Conservation (phyloP, 1,140 invertebrate species). For the Neotoxoptera formosana region DNA sequence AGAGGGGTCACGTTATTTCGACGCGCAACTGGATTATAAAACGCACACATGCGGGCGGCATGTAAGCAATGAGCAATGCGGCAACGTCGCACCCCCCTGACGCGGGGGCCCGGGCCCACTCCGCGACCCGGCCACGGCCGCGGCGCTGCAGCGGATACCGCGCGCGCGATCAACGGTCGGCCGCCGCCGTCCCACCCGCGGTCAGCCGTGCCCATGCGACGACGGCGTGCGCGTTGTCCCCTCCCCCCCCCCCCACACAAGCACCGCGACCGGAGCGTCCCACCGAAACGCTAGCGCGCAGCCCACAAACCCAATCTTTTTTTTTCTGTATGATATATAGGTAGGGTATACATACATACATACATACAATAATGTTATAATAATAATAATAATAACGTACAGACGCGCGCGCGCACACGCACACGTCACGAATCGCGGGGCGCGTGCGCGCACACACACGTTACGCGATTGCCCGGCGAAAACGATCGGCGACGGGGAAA, state of each 20-base stretch:
- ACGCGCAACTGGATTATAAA: slow-evolving; percentile 25
- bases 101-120: neutral
- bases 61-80: slow-evolving; percentile 47
- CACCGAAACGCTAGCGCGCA: neutral
- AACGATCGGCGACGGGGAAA: neutral
- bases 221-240: neutral
- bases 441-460: neutral
- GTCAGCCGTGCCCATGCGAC: neutral
- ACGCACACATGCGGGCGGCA: neutral
- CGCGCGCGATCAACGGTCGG: neutral
- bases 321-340: neutral
- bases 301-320: slow-evolving; percentile 34
- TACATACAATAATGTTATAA: neutral
- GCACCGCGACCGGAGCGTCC: neutral
- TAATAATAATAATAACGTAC: neutral
- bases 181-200: neutral
- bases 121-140: neutral
- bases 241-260: too few relatives aligned
- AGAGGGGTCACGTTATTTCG: slow-evolving; percentile 23
- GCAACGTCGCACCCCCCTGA: slow-evolving; percentile 27
- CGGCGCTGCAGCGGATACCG: neutral
- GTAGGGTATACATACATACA: too few relatives aligned
- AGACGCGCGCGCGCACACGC: too few relatives aligned
- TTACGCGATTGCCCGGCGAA: slow-evolving; percentile 36
- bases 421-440: neutral